A percentile compares a stretch with the other conserved stretches of the same genome.
phyloP scores from a whole-genome alignment of 2,113 vertebrate genomes.

The Cryptomyrus ogoouensis region DNA sequence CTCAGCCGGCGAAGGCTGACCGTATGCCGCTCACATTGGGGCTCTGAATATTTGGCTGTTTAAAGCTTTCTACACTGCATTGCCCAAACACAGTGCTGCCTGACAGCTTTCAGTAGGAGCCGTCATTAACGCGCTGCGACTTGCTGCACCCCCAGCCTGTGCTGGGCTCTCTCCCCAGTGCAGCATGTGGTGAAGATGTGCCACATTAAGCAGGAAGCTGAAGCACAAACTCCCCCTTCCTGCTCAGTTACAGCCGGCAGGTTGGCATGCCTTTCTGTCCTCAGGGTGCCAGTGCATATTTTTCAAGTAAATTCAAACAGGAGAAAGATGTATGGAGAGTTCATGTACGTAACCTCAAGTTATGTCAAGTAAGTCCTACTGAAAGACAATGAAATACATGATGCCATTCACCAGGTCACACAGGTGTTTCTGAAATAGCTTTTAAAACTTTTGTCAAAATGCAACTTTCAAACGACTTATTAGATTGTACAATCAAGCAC shows the following conservation, averaged over 20 bases:
- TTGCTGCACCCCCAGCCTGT: neutral
- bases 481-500: neutral
- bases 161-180: neutral
- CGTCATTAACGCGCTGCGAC: neutral
- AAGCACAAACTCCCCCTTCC: neutral
- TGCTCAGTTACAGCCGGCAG: neutral
- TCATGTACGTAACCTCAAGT: neutral
- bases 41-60: neutral
- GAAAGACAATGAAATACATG: neutral
- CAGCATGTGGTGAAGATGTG: neutral
- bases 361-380: neutral
- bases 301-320: neutral
- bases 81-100: neutral
- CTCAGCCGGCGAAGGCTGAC: neutral
- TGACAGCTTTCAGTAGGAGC: neutral
- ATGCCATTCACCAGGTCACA: neutral
- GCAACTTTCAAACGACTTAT: neutral
- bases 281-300: neutral
- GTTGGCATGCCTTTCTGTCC: neutral
- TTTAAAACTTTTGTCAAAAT: neutral
- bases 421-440: neutral
- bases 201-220: neutral
- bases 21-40: neutral
- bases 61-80: neutral
- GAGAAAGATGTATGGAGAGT: neutral